Evolutionary conservation across 1,140 invertebrate species (phyloP), one percentile per base, ranked within the genome.

Genomic region (Achatina immaculata): DNA sequence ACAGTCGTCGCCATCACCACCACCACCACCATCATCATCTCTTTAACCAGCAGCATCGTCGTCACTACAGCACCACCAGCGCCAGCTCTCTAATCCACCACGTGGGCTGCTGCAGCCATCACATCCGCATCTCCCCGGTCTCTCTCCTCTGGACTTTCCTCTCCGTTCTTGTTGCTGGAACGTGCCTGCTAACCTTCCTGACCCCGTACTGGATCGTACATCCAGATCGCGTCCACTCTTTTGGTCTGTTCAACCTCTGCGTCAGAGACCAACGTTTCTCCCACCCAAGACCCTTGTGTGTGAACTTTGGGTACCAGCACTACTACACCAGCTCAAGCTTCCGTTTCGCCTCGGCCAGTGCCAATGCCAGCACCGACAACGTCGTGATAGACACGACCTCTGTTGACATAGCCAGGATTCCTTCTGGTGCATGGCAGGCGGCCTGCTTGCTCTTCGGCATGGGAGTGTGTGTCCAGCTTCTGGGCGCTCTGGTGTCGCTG

Each of bases 201-300:
- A 88, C 90, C 69, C 90, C 90, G 3, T 84, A 82, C 48, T 91
- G 90, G 90, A 82, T 90, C 40, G 58, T 89, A 7, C 83, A 87
- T 58, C 80, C 84, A 28, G 84, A 88, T 42, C 78, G 80, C 34
- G 55, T 83, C 4, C 81, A 86, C 51, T 87, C 85, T 2, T 87
- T 91, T 43, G 90, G 90, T 31, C 85, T 89, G 51, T 86, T 86
- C 77, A 86, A 83, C 71, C 79, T 83, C 38, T 87, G 86, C 81
- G 76, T 84, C 28, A 78, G 80, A 48, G 73, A 83, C 55, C 43
- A 66, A 24, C 68, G 42, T 19, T 76, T 55, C 6, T 58, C 55
- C 48, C 76, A 19, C 38, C 66, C n/a, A 48, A 62, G 21, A 78
- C 86, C 7, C 62, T 79, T 11, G 90, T 89, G 80, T 83, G 83